Evolutionary conservation across 2,113 vertebrate species (phyloP).

Genomic region (Rhadina sibilatrix): DNA sequence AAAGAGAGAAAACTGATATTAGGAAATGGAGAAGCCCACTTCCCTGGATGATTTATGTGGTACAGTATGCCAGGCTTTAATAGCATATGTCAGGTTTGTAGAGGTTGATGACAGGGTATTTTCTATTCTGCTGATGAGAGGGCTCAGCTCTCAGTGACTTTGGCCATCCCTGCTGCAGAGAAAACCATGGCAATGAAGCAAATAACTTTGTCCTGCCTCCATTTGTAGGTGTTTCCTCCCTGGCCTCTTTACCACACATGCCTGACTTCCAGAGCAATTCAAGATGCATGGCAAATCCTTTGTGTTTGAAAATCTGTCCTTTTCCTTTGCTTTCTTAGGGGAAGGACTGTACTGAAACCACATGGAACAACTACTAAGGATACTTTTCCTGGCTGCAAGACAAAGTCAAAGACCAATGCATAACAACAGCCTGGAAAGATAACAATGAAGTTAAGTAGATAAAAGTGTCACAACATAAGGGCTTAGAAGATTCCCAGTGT

Average conservation of each 20-base stretch:
- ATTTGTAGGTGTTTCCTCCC: neutral
- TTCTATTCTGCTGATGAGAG: neutral
- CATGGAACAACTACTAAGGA: neutral
- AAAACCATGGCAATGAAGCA: neutral
- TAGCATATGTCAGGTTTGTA: neutral
- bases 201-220: neutral
- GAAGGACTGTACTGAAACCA: neutral
- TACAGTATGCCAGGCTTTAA: neutral
- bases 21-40: neutral
- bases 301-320: neutral
- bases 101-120: slow-evolving; percentile 4
- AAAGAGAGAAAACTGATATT: neutral
- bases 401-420: neutral
- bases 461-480: neutral
- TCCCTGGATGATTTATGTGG: slow-evolving; percentile 23
- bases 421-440: neutral
- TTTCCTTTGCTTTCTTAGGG: neutral
- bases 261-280: neutral
- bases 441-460: neutral
- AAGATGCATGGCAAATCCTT: neutral
- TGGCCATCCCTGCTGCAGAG: neutral
- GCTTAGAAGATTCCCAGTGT: neutral
- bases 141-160: neutral
- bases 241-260: neutral
- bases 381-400: neutral